Evolutionary conservation across 2,888 invertebrate genomes (phyloP), one percentile per base, ranked within the genome.

Genomic region (Caenorhabditis sp.): DNA sequence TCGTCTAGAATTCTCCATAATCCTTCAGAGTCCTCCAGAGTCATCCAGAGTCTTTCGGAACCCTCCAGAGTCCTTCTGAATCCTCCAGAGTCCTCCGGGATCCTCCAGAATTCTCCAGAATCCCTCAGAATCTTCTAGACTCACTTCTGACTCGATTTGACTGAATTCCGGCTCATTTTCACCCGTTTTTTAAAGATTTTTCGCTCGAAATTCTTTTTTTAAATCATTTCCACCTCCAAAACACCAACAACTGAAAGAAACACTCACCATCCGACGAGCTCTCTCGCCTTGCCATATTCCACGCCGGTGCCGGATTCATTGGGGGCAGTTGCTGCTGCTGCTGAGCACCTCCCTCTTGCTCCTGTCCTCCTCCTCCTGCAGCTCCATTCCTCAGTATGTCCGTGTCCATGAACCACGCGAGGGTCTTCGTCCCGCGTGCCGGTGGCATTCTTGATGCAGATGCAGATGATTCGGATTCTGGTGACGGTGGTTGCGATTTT

Each of bases 381-480:
- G 16, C 49, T 19, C 24, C 24, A 54, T 86, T 86, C 47, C 81
- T 84, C 66, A 85, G 59, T 19, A 86, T 51, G 54, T 82, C 85
- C 44, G 66, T 61, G 28, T 77, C 79, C 80, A 89, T 80, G 58
- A 89, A 89, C 89, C 89, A 89, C 47, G 84, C 89, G 49, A 89
- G 85, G 2, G 89, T 87, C 69, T 89, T 89, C 38, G 82, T 54
- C n/a, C 84, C 84, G 28, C 87, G 74, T 16, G 85, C 73, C 41
- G 81, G 69, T 24, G 79, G 79, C 79, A 79, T 75, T 41, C 0
- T 41, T 66, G 59, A 16, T 28, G 10, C n/a, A 19, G 19, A n/a
- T 58, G 3, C 6, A n/a, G 26, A 0, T 8, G 41, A 16, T 28
- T 4, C n/a, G 16, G 19, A n/a, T 58, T 16, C 6, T 35, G 26